A percentile compares a stretch with the other conserved stretches of the same genome.
Conservation (phyloP, 2,888 invertebrate genomes). For the Erynnis tages region DNA sequence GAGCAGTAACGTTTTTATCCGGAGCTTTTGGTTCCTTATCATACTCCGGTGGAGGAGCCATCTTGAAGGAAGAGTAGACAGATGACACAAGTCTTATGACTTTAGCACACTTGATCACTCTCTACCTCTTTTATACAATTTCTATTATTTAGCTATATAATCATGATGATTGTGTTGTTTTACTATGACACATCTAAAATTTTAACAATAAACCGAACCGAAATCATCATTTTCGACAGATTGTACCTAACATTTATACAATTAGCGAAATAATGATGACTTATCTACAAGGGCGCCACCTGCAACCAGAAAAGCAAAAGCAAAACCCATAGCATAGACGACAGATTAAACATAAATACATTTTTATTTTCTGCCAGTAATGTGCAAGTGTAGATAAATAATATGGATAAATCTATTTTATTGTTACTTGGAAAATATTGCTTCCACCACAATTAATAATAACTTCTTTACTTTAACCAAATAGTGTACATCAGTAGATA, state of each 20-base stretch:
- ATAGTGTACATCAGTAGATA: too few relatives aligned
- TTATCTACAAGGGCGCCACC: constrained; percentile 18
- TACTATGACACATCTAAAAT: constrained; percentile 63
- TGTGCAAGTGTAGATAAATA: too few relatives aligned
- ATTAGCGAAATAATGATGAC: constrained; percentile 45
- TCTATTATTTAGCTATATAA: constrained; percentile 63
- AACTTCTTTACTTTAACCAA: too few relatives aligned
- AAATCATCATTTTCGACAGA: constrained; percentile 74
- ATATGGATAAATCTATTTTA: too few relatives aligned
- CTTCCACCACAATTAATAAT: too few relatives aligned
- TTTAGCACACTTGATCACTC: constrained; percentile 70
- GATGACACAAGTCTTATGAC: constrained; percentile 82
- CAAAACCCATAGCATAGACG: neutral
- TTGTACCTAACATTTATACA: constrained; percentile 71
- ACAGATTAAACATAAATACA: neutral
- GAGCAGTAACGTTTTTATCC: constrained; percentile 81
- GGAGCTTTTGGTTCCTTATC: constrained; percentile 89
- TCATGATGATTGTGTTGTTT: constrained; percentile 58
- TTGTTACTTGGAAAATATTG: too few relatives aligned
- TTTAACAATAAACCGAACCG: constrained; percentile 64
- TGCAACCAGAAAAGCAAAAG: constrained; percentile 1
- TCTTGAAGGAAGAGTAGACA: constrained; percentile 83
- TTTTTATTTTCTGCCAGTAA: neutral
- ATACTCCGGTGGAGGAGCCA: constrained; percentile 90
- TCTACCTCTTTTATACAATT: constrained; percentile 53